Conservation (phyloP, 2,113 vertebrate species). For the Gracilinanus agilis region DNA sequence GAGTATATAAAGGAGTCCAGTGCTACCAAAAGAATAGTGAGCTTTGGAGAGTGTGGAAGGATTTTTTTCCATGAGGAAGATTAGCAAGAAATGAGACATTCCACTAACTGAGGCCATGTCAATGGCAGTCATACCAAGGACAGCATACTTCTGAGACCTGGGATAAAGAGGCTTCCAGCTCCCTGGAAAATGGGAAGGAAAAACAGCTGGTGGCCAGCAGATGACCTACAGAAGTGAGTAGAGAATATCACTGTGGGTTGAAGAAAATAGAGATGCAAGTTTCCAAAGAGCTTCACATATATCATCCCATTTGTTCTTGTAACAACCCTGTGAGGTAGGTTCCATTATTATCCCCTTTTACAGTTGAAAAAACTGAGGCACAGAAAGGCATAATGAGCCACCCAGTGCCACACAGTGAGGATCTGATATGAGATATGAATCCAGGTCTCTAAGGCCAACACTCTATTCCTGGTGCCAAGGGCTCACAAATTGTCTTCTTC, state of each 20-base stretch:
- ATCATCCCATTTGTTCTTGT: background rate
- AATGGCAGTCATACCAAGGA: background rate
- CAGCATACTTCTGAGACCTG: background rate
- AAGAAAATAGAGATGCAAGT: background rate
- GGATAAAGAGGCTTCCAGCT: background rate
- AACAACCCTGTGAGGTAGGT: background rate
- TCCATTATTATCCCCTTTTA: background rate
- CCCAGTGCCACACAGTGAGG: background rate
- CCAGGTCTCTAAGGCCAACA: background rate
- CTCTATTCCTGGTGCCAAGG: background rate
- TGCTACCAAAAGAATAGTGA: background rate
- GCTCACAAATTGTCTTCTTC: background rate
- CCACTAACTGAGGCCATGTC: background rate
- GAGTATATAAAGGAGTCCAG: background rate
- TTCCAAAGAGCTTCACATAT: background rate
- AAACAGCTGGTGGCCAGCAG: background rate
- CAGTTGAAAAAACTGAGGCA: background rate
- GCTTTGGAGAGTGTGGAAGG: background rate
- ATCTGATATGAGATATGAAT: background rate
- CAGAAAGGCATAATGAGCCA: background rate
- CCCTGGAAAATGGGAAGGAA: background rate
- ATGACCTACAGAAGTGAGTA: background rate
- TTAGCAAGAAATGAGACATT: constrained; percentile 2
- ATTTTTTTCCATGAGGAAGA: background rate
- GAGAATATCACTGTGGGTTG: background rate